Percentiles rank a stretch among this genome's conserved stretches.
Conservation (phyloP, 2,113 vertebrate species). For the Lanius collurio region DNA sequence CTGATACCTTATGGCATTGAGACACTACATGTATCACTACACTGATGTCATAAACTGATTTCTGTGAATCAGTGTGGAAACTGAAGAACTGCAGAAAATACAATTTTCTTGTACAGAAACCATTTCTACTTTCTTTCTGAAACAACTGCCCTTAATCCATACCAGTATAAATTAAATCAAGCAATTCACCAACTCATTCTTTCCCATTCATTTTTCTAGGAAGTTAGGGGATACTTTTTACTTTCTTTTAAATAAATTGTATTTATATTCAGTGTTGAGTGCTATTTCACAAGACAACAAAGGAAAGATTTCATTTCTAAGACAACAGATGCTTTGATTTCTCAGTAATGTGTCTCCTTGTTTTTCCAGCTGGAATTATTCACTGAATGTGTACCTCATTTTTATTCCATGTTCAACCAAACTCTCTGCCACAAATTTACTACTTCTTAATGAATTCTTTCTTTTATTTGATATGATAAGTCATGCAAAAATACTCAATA, state of each 20-base stretch:
- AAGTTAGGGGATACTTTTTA: not conserved
- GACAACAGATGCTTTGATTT: not conserved
- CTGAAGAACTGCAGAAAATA: not conserved
- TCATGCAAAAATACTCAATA: not conserved
- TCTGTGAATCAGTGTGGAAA: not conserved
- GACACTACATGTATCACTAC: not conserved
- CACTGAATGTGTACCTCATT: not conserved
- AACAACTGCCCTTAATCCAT: not conserved
- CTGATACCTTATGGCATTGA: not conserved
- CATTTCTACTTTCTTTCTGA: not conserved
- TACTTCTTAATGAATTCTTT: not conserved
- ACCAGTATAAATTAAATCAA: not conserved
- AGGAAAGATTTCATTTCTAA: not conserved
- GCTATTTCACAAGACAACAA: not conserved
- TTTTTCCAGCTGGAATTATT: not conserved
- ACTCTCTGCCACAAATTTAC: not conserved
- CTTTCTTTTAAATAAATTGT: not conserved
- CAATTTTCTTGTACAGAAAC: not conserved
- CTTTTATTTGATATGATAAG: not conserved
- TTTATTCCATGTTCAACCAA: not conserved
- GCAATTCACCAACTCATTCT: not conserved
- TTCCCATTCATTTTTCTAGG: not conserved
- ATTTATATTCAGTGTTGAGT: not conserved
- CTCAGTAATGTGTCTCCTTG: not conserved
- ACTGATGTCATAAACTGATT: not conserved